Evolutionary conservation across 1,140 invertebrate species (phyloP).

Genomic region (Gonatopus flavifemur): DNA sequence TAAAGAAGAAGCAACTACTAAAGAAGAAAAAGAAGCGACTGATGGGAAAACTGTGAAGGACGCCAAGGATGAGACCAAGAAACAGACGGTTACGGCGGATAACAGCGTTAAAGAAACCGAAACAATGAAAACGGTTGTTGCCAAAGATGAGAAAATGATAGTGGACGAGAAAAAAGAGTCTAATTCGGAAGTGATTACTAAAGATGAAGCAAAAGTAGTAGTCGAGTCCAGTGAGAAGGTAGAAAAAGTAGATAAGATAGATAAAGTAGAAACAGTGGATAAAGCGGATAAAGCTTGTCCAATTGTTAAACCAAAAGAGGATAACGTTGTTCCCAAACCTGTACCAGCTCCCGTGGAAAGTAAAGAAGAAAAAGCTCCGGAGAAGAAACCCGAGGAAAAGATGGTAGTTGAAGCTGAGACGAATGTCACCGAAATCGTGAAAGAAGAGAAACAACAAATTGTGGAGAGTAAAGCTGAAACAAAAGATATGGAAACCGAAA

Average conservation of each 20-base stretch:
- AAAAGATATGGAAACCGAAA: background rate
- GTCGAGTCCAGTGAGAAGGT: conserved; percentile 6
- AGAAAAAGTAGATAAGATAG: conserved; percentile 17
- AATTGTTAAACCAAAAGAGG: conserved; percentile 17
- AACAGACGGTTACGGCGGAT: conserved; percentile 23
- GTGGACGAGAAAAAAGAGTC: background rate
- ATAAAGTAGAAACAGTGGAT: conserved; percentile 8
- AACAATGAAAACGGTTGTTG: background rate
- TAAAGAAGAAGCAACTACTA: conserved; percentile 10
- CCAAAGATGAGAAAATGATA: conserved; percentile 13
- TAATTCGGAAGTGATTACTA: conserved; percentile 12
- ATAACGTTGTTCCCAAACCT: conserved; percentile 22
- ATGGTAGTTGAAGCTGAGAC: conserved; percentile 1
- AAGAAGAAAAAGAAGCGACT: conserved; percentile 7
- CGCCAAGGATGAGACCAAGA: conserved; percentile 4
- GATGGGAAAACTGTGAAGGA: conserved; percentile 8
- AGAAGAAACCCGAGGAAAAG: conserved; percentile 17
- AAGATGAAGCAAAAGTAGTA: conserved; percentile 25
- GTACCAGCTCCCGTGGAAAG: conserved; percentile 11
- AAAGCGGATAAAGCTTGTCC: conserved; percentile 4
- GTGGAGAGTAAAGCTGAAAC: background rate
- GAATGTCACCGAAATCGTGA: conserved; percentile 1
- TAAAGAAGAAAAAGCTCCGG: conserved; percentile 4
- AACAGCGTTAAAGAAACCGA: conserved; percentile 24
- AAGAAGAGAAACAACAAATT: conserved; percentile 4